phyloP scores from a whole-genome alignment of 2,888 invertebrate species.

The Liopterus haemorrhoidalis region DNA sequence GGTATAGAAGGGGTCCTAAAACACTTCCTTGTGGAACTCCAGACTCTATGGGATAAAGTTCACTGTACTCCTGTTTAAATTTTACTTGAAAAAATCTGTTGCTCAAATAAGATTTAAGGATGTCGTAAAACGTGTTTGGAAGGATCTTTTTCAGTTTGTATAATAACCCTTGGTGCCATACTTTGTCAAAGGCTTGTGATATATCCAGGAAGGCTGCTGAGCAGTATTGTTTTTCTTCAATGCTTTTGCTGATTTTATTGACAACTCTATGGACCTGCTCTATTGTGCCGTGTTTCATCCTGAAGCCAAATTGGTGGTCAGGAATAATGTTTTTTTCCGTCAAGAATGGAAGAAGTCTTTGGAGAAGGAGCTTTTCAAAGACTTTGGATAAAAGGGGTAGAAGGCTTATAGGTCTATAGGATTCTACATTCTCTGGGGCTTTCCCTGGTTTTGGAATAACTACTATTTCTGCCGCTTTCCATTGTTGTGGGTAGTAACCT shows the following conservation, averaged over 20 bases:
- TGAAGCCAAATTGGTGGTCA: conserved; percentile 21
- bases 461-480: conserved; percentile 21
- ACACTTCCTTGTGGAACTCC: conserved; percentile 31
- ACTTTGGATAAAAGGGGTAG: conserved; percentile 14
- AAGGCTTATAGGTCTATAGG: conserved; percentile 8
- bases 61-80: conserved; percentile 8
- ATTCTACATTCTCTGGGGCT: conserved; percentile 1
- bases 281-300: conserved; percentile 22
- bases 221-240: conserved; percentile 29
- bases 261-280: conserved; percentile 29
- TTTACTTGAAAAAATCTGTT: conserved; percentile 17
- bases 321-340: conserved; percentile 14
- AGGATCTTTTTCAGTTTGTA: conserved; percentile 25
- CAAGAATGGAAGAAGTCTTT: conserved; percentile 5
- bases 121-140: conserved; percentile 19
- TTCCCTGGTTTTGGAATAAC: conserved; percentile 3
- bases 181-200: conserved; percentile 34
- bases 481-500: conserved; percentile 27
- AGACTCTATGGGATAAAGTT: conserved; percentile 22
- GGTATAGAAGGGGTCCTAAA: conserved; percentile 28
- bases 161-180: conserved; percentile 29
- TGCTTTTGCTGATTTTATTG: conserved; percentile 17
- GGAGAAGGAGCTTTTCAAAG: conserved; percentile 8
- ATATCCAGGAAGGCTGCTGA: conserved; percentile 30
- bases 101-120: conserved; percentile 26